Percentiles rank a stretch among this genome's conserved stretches.
phyloP scores from a whole-genome alignment of 64 coral and sea anemone species.

The Dendrophyllia cribrosa region DNA sequence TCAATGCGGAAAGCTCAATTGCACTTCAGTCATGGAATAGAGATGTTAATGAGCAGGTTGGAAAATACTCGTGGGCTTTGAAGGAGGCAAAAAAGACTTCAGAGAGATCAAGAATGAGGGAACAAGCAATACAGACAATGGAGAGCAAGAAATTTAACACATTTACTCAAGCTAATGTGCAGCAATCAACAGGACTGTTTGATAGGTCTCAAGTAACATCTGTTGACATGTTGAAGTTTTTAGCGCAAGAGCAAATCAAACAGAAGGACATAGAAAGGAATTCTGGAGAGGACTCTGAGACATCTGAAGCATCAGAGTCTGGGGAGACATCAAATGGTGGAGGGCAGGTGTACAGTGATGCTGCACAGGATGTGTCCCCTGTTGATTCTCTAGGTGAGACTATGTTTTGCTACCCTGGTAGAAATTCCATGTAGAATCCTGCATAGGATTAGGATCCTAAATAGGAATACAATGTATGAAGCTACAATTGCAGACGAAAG shows the following conservation, averaged over 20 bases:
- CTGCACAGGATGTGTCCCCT: neutral
- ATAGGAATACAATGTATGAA: too few species aligned
- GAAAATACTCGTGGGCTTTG: conserved; percentile 5
- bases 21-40: neutral
- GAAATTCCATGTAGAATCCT: too few species aligned
- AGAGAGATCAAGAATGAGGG: neutral
- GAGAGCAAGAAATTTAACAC: neutral
- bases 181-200: neutral
- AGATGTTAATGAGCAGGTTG: neutral
- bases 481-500: too few species aligned
- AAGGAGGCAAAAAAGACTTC: neutral
- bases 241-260: conserved; percentile 20
- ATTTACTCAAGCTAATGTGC: neutral
- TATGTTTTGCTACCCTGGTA: neutral
- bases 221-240: conserved; percentile 40
- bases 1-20: neutral
- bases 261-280: neutral
- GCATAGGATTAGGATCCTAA: too few species aligned
- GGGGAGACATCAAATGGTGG: neutral
- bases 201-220: conserved; percentile 14
- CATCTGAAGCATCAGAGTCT: conserved; percentile 14
- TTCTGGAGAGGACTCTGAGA: conserved; percentile 8
- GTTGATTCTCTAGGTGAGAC: neutral
- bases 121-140: neutral
- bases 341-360: neutral